Base-by-base conservation (phyloP, 2,797 vertebrate species). In the Limosa lapponica region DNA sequence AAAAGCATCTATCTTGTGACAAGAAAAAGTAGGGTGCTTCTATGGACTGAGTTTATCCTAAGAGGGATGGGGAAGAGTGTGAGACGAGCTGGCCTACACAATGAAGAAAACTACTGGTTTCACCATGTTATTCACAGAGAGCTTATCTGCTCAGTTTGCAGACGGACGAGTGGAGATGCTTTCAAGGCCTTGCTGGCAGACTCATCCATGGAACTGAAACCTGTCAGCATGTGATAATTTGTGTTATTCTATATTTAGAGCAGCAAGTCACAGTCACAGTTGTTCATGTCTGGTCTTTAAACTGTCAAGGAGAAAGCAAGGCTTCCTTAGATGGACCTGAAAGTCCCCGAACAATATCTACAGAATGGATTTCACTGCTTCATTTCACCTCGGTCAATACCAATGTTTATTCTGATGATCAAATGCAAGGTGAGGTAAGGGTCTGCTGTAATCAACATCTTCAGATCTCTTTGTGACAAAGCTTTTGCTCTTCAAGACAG, bases 241-340 rank as follows among this genome's bases (percentile, higher is more conserved):
- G 90, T 95, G 94, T 93, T 91, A 67, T 88, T 93, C 95, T 96
- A 86, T 87, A 90, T 91, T 95, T 96, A 94, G 91, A 93, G 84
- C 28, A n/a, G 52, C 73, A 67, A 81, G 86, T 95, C 88, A 86
- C 34, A 36, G 80, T 66, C 5, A 1, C 92, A 85, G 43, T 86
- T 96, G 92, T 90, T 97, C 88, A 1, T 8, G 70, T 59, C 59
- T 90, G 79, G 95, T 94, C 83, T 95, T 94, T 52, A 93, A 82
- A 97, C 70, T n/a, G 64, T 77, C 90, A 95, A 95, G 91, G 87
- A 89, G 87, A 96, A 90, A 84, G 59, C 55, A 70, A 91, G 81
- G 72, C 87, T 90, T 89, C 88, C 72, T 95, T 91, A 96, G 66
- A 70, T 64, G 66, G 84, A n/a, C 44, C 46, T 58, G 54, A 66